Evolutionary conservation across 1,140 invertebrate species (phyloP), one percentile per base, ranked within the genome.

Genomic region (Musca vetustissima): DNA sequence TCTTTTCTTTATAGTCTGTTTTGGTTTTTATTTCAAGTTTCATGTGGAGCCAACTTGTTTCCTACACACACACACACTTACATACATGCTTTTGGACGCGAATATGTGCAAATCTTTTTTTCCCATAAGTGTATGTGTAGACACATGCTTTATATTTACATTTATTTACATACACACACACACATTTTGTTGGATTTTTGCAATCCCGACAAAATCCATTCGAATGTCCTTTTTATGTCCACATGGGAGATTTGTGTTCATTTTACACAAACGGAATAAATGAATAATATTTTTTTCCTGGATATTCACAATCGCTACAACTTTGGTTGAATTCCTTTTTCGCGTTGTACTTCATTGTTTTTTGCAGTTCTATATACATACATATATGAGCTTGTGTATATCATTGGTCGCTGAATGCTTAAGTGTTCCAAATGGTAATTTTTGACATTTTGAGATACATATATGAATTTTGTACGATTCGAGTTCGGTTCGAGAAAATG

Each of bases 181-280:
- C 17, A 61, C 36, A 24, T 57, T 57, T 64, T 47, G 32, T 36
- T 67, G 66, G 66, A 67, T 67, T 67, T 67, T 55, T 53, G n/a
- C 66, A 67, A 67, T 67, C 66, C 66, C 24, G 22, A 67, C 43
- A 49, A 48, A 48, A 65, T 48, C 43, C 43, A 67, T 67, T 50
- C 66, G 43, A 28, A 67, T 67, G 66, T 67, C 66, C 66, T 67
- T 61, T 61, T 28, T 67, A 55, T 67, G 66, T 67, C 66, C 66
- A 50, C 66, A 67, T 67, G 48, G 66, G 50, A 67, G 50, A 67
- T 67, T 67, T 67, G 49, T 67, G 24, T 43, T 67, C 48, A 43
- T 49, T 48, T 50, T 55, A 21, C 50, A 67, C 66, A 67, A 67
- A 67, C 66, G 24, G 66, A 67, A 67, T 67, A 43, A 67, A 67